phyloP scores from a whole-genome alignment of 2,888 invertebrate genomes.

The Cheilosia vernalis region DNA sequence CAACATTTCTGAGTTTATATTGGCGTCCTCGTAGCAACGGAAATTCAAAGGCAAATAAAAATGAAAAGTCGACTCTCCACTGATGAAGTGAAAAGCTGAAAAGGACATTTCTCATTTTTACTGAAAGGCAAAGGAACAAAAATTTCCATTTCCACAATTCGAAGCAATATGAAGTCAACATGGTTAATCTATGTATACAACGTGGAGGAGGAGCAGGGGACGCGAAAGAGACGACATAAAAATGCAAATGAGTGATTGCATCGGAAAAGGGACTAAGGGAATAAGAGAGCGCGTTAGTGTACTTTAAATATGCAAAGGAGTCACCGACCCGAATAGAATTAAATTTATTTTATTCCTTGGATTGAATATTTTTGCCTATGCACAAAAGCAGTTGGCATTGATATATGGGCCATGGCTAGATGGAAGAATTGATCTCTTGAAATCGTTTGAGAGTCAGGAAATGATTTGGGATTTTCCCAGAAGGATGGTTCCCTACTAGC shows the following conservation, averaged over 20 bases:
- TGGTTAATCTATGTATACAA: slow-evolving; percentile 39
- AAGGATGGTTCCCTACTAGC: no score
- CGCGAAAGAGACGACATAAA: background rate
- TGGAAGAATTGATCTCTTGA: no score
- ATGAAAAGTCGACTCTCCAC: slow-evolving; percentile 45
- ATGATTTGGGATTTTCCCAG: no score
- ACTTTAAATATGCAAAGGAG: slow-evolving; percentile 35
- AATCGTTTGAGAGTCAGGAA: no score
- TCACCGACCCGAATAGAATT: slow-evolving; percentile 42
- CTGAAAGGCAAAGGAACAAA: slow-evolving; percentile 17
- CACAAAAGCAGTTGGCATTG: no score
- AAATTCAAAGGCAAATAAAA: slow-evolving; percentile 26
- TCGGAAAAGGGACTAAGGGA: slow-evolving; percentile 29
- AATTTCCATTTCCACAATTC: slow-evolving; percentile 34
- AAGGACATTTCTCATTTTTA: slow-evolving; percentile 38
- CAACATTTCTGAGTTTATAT: background rate
- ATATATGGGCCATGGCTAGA: background rate
- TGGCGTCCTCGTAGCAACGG: background rate
- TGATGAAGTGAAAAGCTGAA: slow-evolving; percentile 6
- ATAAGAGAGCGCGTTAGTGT: slow-evolving; percentile 4
- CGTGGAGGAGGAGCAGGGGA: slow-evolving; percentile 2
- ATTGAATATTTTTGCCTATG: no score
- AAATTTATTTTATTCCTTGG: slow-evolving; percentile 23
- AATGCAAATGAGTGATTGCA: slow-evolving; percentile 55
- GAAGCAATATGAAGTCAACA: slow-evolving; percentile 32